These are phyloP conservation scores for Dolichallabes microphthalmus DNA, from an alignment of 2,113 vertebrate genomes.

Conservation along the genomic window DNA sequence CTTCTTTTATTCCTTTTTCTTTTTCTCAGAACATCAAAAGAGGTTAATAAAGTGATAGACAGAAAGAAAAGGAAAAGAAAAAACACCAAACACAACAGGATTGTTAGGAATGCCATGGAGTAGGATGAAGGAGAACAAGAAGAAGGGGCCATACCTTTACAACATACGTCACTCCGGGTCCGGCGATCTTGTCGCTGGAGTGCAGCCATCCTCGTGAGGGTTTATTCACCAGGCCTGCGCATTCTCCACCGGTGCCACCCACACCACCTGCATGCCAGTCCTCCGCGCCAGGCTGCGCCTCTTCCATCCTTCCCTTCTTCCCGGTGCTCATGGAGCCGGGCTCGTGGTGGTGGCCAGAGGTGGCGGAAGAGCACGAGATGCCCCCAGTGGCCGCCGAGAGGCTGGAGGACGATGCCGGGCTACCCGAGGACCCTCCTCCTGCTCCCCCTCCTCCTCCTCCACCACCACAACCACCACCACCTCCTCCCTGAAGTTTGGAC, in stretches of 20 bases:
- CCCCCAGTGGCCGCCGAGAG: constrained; percentile 74
- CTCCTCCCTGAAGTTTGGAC: constrained; percentile 90
- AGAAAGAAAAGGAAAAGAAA: background rate
- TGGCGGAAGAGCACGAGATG: constrained; percentile 79
- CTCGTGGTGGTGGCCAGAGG: constrained; percentile 82
- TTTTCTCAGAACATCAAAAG: background rate
- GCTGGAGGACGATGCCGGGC: constrained; percentile 74
- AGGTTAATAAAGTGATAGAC: background rate
- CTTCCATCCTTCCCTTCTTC: constrained; percentile 82
- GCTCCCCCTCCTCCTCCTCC: constrained; percentile 80
- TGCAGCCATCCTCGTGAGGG: constrained; percentile 86
- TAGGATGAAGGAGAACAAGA: constrained; percentile 1
- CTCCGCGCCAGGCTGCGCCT: constrained; percentile 75
- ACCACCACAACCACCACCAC: constrained; percentile 79
- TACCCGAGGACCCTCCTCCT: constrained; percentile 77
- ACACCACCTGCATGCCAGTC: constrained; percentile 77
- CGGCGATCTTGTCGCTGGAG: constrained; percentile 92
- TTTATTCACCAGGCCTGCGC: constrained; percentile 76
- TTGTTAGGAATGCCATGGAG: background rate
- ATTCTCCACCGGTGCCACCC: constrained; percentile 41
- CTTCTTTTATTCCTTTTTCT: constrained; percentile 61
- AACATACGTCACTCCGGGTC: constrained; percentile 93
- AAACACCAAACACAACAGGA: background rate
- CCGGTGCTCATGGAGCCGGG: constrained; percentile 75
- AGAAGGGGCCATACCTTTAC: constrained; percentile 91